Percentiles rank a stretch among this genome's conserved stretches.
Evolutionary conservation across 2,113 vertebrate species (phyloP).

Genomic region (Oncorhynchus kisutch): DNA sequence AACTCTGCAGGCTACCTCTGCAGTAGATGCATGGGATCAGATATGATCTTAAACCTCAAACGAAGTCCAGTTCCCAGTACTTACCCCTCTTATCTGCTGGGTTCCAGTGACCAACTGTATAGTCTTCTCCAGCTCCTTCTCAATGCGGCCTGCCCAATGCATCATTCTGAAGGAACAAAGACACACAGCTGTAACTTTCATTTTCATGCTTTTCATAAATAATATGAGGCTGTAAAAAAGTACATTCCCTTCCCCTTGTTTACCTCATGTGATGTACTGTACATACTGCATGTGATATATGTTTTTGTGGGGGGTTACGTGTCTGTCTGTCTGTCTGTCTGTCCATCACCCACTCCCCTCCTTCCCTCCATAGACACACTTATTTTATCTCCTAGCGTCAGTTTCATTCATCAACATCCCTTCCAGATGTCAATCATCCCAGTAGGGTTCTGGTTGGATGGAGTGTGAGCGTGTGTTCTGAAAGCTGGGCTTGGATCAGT

Average conservation of each 20-base stretch:
- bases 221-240: not conserved
- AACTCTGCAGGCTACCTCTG: too few species aligned
- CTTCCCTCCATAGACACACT: not conserved
- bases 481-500: conserved; percentile 44
- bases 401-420: conserved; percentile 46
- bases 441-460: conserved; percentile 33
- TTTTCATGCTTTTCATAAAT: too few species aligned
- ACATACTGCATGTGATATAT: not conserved
- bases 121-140: conserved; percentile 81
- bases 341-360: conserved; percentile 4
- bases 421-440: conserved; percentile 20
- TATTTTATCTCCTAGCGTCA: not conserved
- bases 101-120: conserved; percentile 78
- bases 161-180: conserved; percentile 73
- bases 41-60: not conserved
- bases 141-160: conserved; percentile 81
- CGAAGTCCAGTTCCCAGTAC: conserved; percentile 15
- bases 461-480: conserved; percentile 17
- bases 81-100: conserved; percentile 79
- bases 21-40: not conserved
- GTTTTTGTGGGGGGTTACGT: conserved; percentile 1
- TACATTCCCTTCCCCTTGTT: too few species aligned
- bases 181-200: not conserved
- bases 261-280: not conserved
- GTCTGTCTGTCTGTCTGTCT: not conserved